Evolutionary conservation across 2,797 vertebrate species (phyloP), one percentile per base, ranked within the genome.

Genomic region (Gambusia yucatana): DNA sequence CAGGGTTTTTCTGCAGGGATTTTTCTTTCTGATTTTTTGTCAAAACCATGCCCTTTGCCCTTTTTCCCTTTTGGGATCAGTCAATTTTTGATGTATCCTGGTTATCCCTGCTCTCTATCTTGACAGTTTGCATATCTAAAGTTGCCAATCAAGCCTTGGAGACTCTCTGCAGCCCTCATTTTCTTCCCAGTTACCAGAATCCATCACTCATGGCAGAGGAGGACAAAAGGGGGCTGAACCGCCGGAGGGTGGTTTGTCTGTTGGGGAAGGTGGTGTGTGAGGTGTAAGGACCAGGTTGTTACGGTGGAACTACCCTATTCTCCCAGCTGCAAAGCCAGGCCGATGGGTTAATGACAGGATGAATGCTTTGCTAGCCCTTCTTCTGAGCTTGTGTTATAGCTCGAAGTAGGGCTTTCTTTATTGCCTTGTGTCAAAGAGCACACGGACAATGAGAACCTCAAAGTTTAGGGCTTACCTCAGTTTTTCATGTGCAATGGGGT

Each of bases 401-500:
- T 83, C 83, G 83, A 91, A 93, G 93, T 91, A 86, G 85, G 86
- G 78, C 88, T 83, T 86, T 89, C 86, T 91, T 95, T 95, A 93
- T 94, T 76, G 84, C 44, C 91, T 81, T 86, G 84, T 93, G 90
- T 90, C 92, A 93, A 86, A 94, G 93, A 88, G 91, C 91, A 87
- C 63, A 6, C 39, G 77, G 77, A 93, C 93, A 94, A 95, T 92
- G 73, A 82, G 86, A 86, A 92, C 87, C 89, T 89, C 85, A 91
- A 91, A 91, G 91, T 92, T 91, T 71, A 52, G 90, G 82, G 83
- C 84, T 91, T 92, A 92, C 92, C 89, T 92, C 86, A 43, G 86
- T 87, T 92, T 91, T 94, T 93, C 89, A 80, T 92, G 94, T 93
- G 93, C 94, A 92, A 76, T 92, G 93, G 89, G 91, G 91, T 94